Evolutionary conservation across 2,797 vertebrate genomes (phyloP).

Genomic region (Bradypus variegatus): DNA sequence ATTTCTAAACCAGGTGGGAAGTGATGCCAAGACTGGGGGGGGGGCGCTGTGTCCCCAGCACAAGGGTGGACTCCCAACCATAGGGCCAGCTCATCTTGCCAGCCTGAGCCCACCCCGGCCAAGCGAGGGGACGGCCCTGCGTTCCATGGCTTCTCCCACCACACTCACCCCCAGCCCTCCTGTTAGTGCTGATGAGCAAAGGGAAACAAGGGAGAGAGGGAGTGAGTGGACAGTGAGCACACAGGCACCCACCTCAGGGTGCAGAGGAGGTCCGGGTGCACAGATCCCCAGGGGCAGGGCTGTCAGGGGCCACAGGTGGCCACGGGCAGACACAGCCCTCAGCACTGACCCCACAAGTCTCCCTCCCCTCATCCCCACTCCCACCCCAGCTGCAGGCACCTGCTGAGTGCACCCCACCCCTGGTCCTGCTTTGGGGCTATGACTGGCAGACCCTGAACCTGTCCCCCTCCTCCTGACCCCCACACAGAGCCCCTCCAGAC

Average conservation of each 20-base stretch:
- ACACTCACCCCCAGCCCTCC: too few relatives aligned
- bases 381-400: rapidly evolving
- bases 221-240: rapidly evolving
- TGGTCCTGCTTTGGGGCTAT: not conserved
- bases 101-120: not conserved
- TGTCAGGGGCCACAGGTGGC: not conserved
- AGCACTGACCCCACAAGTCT: not conserved
- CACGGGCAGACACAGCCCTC: rapidly evolving
- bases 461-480: not conserved
- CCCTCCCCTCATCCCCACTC: not conserved
- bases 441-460: not conserved
- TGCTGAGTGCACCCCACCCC: not conserved
- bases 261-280: too few relatives aligned
- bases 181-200: not conserved
- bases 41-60: too few relatives aligned
- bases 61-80: rapidly evolving
- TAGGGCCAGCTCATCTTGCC: not conserved
- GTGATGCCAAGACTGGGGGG: not conserved
- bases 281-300: not conserved
- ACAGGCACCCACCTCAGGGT: not conserved
- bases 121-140: not conserved
- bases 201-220: rapidly evolving
- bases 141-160: not conserved
- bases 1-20: not conserved
- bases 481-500: not conserved